These are phyloP conservation scores for Cyrtonyx montezumae DNA, from an alignment of 2,113 vertebrate species.

Conservation along the genomic window DNA sequence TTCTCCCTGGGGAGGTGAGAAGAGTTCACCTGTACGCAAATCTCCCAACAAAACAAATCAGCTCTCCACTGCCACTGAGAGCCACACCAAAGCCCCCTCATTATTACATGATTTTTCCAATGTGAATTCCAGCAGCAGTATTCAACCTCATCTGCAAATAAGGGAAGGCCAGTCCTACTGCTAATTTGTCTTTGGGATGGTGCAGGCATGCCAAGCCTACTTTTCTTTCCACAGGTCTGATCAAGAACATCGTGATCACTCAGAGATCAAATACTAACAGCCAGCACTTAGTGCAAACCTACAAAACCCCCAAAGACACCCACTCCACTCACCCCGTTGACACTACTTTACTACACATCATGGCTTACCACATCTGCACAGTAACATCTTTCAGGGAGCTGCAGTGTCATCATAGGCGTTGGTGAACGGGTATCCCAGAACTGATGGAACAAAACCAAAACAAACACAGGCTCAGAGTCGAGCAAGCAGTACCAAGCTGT, in stretches of 20 bases:
- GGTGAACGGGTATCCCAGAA: conserved; percentile 99
- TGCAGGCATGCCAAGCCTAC: neutral
- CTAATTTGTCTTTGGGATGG: neutral
- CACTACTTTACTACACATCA: accelerated
- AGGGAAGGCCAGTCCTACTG: neutral
- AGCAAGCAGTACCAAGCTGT: neutral
- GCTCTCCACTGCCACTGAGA: neutral
- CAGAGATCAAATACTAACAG: neutral
- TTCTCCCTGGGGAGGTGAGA: neutral
- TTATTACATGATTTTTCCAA: neutral
- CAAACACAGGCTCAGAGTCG: neutral
- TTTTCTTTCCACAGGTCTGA: neutral
- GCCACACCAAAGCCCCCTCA: neutral
- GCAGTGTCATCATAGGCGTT: conserved; percentile 96
- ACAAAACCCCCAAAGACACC: neutral
- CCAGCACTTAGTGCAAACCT: accelerated
- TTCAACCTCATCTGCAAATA: neutral
- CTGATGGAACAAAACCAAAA: conserved; percentile 69
- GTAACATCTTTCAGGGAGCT: conserved; percentile 95
- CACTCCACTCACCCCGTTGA: neutral
- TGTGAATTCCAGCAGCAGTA: neutral
- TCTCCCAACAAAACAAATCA: neutral
- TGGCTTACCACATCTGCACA: conserved; percentile 96
- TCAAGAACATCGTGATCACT: neutral
- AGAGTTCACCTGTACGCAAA: accelerated